A percentile compares a stretch with the other conserved stretches of the same genome.
These are phyloP conservation scores for Lota lota DNA, from an alignment of 2,113 vertebrate species.

Conservation along the genomic window DNA sequence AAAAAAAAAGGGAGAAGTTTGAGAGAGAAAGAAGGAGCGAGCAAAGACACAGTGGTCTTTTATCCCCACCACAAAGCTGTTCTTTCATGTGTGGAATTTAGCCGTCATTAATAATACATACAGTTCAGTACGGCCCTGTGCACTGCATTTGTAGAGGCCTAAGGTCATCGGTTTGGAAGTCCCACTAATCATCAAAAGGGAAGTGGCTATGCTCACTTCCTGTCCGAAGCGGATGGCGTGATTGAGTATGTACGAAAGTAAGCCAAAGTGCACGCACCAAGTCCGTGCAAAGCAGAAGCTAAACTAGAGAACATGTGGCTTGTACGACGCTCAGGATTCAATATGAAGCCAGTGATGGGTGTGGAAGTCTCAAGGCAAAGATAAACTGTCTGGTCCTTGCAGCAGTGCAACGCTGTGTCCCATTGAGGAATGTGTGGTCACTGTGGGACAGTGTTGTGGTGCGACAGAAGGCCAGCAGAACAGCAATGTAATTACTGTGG, in stretches of 20 bases:
- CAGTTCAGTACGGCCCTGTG: constrained; percentile 32
- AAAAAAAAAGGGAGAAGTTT: background rate
- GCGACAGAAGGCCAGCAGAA: background rate
- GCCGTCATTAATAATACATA: constrained; percentile 72
- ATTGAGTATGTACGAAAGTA: constrained; percentile 2
- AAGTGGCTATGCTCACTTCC: constrained; percentile 44
- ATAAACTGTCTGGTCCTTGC: too few species aligned
- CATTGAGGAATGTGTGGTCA: constrained; percentile 7
- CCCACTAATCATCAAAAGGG: constrained; percentile 28
- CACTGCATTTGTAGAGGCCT: constrained; percentile 44
- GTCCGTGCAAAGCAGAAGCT: too few species aligned
- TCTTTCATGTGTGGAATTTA: constrained; percentile 71
- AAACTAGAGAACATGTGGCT: too few species aligned
- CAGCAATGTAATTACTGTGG: constrained; percentile 34
- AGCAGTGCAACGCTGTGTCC: too few species aligned
- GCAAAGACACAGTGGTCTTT: constrained; percentile 56
- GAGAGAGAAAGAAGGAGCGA: constrained; percentile 16
- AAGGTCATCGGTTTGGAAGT: constrained; percentile 45
- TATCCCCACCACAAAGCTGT: constrained; percentile 61
- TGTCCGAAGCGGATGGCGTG: constrained; percentile 15
- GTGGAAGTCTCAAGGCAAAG: too few species aligned
- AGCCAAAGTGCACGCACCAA: background rate
- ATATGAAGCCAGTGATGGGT: too few species aligned
- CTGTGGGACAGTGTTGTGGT: constrained; percentile 10
- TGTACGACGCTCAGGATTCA: too few species aligned